A percentile compares a stretch with the other conserved stretches of the same genome.
These are phyloP conservation scores for Thryonomys swinderianus DNA, from an alignment of 2,113 vertebrate species.

Conservation along the genomic window DNA sequence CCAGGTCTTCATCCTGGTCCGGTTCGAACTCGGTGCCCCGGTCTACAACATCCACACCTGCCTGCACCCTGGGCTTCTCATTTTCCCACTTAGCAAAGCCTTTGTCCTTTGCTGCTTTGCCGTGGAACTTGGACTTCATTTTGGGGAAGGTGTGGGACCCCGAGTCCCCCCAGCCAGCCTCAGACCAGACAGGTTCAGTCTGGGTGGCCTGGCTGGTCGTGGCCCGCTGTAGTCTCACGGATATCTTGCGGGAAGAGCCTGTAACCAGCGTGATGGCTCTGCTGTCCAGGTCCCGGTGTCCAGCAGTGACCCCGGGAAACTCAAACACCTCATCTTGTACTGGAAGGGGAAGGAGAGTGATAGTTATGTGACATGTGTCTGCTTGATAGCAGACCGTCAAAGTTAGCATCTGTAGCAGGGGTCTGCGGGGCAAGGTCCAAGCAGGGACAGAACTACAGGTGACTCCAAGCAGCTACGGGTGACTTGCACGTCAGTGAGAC, in stretches of 20 bases:
- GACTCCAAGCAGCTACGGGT: neutral
- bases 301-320: constrained; percentile 89
- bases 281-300: constrained; percentile 87
- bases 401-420: neutral
- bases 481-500: neutral
- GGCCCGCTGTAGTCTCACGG: constrained; percentile 93
- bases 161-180: constrained; percentile 91
- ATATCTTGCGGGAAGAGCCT: constrained; percentile 95
- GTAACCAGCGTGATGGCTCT: constrained; percentile 96
- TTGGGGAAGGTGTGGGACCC: constrained; percentile 98
- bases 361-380: neutral
- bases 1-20: constrained; percentile 85
- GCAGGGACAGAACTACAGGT: neutral
- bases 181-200: constrained; percentile 94
- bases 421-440: neutral
- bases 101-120: constrained; percentile 93
- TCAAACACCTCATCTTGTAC: constrained; percentile 96
- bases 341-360: constrained; percentile 79
- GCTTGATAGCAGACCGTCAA: neutral
- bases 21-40: constrained; percentile 73
- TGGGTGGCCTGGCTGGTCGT: constrained; percentile 97
- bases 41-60: constrained; percentile 82
- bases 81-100: constrained; percentile 96
- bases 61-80: constrained; percentile 84
- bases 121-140: constrained; percentile 94